Evolutionary conservation across 2,113 vertebrate genomes (phyloP).

Genomic region (Hyla sarda): DNA sequence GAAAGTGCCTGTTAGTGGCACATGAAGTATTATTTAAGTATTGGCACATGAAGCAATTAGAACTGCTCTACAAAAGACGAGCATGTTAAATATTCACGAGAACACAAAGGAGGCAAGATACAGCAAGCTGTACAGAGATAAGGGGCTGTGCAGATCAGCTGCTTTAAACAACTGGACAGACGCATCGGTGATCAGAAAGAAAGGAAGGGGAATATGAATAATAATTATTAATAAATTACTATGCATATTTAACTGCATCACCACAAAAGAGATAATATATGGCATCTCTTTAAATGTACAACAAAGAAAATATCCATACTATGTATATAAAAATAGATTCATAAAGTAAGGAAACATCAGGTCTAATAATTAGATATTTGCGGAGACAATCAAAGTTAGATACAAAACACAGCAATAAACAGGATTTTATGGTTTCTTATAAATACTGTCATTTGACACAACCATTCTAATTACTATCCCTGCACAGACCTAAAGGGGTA

Average conservation of each 20-base stretch:
- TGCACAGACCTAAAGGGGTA: too few species aligned
- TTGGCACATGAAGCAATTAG: too few species aligned
- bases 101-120: slow-evolving; percentile 42
- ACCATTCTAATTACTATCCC: too few species aligned
- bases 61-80: slow-evolving; percentile 16
- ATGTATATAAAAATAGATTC: neutral
- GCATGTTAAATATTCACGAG: slow-evolving; percentile 45
- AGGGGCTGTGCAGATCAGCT: slow-evolving; percentile 25
- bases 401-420: too few species aligned
- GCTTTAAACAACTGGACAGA: slow-evolving; percentile 33
- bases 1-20: slow-evolving; percentile 35
- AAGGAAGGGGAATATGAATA: neutral
- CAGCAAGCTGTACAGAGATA: slow-evolving; percentile 17
- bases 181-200: slow-evolving; percentile 6
- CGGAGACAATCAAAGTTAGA: neutral
- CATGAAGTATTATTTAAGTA: too few species aligned
- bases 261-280: neutral
- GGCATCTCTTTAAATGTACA: neutral
- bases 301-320: neutral
- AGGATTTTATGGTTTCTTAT: too few species aligned
- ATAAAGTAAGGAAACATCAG: neutral
- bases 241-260: neutral
- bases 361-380: neutral
- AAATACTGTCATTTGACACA: too few species aligned
- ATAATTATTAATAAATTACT: neutral